Evolutionary conservation across 2,797 vertebrate genomes (phyloP), one percentile per base, ranked within the genome.

Genomic region (Sardinella longiceps): DNA sequence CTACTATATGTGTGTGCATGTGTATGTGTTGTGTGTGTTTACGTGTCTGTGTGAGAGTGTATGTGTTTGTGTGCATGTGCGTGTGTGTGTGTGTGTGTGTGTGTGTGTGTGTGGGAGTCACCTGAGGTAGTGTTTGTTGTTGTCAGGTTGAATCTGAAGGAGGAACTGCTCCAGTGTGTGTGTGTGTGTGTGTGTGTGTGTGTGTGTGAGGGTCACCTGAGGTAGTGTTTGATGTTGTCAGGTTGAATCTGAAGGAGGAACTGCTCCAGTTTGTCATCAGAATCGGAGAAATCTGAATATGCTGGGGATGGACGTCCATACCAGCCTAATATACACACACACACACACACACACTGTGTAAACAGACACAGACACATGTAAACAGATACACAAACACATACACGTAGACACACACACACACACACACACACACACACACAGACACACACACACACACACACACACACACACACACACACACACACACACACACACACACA

Each of bases 231-330:
- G 66, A 37, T 74, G 66, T 74, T 74, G 30, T 39, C 30, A 5
- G 66, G 15, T 33, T 39, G 30, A 37, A 74, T 74, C 11, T 74
- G 30, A 12, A 18, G 66, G 12, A 74, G 66, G 5, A 74, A 37
- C 30, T 15, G 14, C 0, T 74, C 66, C 66, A 74, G 33, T 39
- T 15, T 18, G 66, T 74, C 66, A 1, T 2, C 2, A 74, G 33
- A 0, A 2, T 37, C 12, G 1, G 15, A 11, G 1, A 5, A 11
- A 0, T 1, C 5, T 5, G 66, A 15, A 1, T 0, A 0, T 4
- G 5, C 18, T 0, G 66, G 14, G 3, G 18, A 14, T 1, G 66
- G 66, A 39, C 30, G 66, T 0, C 66, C 66, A 30, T 28, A 66
- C 60, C 60, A 66, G 60, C 60, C 60, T 66, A 25, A 60, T 25